A percentile compares a stretch with the other conserved stretches of the same genome.
phyloP scores from a whole-genome alignment of 2,888 invertebrate species.

The Eupeodes latifasciatus region DNA sequence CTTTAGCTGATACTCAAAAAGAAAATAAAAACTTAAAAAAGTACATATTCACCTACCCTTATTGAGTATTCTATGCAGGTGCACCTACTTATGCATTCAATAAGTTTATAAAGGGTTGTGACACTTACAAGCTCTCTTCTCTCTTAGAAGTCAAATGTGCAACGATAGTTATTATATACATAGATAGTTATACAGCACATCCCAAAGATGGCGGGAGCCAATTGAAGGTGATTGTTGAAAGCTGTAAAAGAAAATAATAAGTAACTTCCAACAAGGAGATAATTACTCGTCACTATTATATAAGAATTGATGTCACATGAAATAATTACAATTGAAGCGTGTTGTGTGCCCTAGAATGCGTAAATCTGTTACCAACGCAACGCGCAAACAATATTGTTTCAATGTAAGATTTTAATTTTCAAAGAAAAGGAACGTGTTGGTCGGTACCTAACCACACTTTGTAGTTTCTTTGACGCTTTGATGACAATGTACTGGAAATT shows the following conservation, averaged over 20 bases:
- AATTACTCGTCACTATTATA: constrained; percentile 46
- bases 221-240: constrained; percentile 48
- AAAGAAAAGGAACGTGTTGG: constrained; percentile 10
- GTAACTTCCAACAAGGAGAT: constrained; percentile 52
- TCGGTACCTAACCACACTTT: not conserved
- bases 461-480: constrained; percentile 5
- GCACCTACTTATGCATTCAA: constrained; percentile 60
- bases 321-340: constrained; percentile 67
- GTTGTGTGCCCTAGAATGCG: constrained; percentile 72
- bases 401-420: constrained; percentile 25
- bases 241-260: constrained; percentile 14
- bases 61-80: constrained; percentile 66
- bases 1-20: not conserved
- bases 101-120: constrained; percentile 59
- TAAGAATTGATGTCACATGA: constrained; percentile 67
- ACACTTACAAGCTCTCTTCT: constrained; percentile 51
- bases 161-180: constrained; percentile 23
- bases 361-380: constrained; percentile 65
- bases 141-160: constrained; percentile 68
- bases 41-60: constrained; percentile 44
- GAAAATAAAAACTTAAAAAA: not conserved
- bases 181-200: not conserved
- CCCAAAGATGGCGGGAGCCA: constrained; percentile 43
- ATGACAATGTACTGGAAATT: constrained; percentile 38
- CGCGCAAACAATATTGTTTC: constrained; percentile 38